These are phyloP conservation scores for Oasisia sp. DNA, from an alignment of 2,888 invertebrate species.

Conservation along the genomic window DNA sequence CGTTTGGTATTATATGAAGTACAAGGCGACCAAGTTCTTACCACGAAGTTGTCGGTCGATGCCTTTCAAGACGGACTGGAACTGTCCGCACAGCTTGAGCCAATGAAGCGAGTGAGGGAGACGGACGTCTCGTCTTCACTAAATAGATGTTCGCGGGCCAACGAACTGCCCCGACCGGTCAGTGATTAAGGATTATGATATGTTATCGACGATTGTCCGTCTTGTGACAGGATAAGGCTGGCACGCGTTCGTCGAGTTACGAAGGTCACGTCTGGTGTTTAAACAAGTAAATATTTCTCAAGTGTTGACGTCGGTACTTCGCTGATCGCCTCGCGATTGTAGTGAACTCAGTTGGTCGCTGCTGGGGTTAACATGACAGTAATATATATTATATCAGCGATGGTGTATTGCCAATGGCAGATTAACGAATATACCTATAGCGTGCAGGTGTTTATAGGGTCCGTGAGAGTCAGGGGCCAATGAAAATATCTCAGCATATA, in stretches of 20 bases:
- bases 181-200: not conserved
- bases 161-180: not conserved
- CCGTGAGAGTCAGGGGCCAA: no score
- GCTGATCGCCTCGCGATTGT: not conserved
- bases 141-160: not conserved
- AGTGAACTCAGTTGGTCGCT: not conserved
- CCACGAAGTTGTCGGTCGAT: not conserved
- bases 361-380: not conserved
- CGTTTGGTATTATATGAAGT: not conserved
- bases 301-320: not conserved
- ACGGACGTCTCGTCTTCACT: not conserved
- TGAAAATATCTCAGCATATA: no score
- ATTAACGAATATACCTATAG: no score
- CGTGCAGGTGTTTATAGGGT: no score
- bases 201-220: not conserved
- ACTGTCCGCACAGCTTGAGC: not conserved
- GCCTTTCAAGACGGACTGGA: not conserved
- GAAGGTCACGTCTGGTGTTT: not conserved
- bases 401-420: no score
- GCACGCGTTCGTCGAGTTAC: not conserved
- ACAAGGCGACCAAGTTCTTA: not conserved
- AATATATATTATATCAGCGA: no score
- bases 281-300: not conserved
- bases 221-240: not conserved
- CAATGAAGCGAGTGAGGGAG: not conserved